phyloP scores from a whole-genome alignment of 1,140 invertebrate species.

The Neodiprion fabricii region DNA sequence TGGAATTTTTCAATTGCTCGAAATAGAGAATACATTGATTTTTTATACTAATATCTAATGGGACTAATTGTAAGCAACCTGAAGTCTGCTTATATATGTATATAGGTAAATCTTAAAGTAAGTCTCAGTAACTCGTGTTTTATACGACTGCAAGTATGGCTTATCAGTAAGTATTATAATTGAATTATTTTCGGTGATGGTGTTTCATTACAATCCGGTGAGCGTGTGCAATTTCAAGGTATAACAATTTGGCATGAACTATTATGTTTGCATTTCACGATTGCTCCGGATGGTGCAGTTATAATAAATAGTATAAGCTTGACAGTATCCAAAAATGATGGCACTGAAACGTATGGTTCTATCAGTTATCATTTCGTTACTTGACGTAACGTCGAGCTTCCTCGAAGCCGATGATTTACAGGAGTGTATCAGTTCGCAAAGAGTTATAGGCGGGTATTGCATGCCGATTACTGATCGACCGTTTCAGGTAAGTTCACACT shows the following conservation, averaged over 20 bases:
- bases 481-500: background rate
- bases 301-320: background rate
- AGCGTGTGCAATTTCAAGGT: no score
- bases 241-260: no score
- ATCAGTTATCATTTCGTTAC: background rate
- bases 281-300: no score
- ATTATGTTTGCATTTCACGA: background rate
- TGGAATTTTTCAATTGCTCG: no score
- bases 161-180: no score
- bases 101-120: no score
- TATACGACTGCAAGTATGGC: no score
- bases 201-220: background rate
- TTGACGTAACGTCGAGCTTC: background rate
- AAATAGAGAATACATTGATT: no score
- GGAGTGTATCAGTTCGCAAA: background rate
- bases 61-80: no score
- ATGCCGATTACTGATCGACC: background rate
- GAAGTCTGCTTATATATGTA: no score
- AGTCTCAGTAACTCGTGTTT: no score
- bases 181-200: background rate
- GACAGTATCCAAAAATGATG: background rate
- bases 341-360: background rate
- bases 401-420: background rate
- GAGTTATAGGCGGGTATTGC: background rate
- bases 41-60: no score